Percentiles rank a stretch among this genome's conserved stretches.
Evolutionary conservation across 2,888 invertebrate genomes (phyloP).

Genomic region (Mongoloraphidia duomilia): DNA sequence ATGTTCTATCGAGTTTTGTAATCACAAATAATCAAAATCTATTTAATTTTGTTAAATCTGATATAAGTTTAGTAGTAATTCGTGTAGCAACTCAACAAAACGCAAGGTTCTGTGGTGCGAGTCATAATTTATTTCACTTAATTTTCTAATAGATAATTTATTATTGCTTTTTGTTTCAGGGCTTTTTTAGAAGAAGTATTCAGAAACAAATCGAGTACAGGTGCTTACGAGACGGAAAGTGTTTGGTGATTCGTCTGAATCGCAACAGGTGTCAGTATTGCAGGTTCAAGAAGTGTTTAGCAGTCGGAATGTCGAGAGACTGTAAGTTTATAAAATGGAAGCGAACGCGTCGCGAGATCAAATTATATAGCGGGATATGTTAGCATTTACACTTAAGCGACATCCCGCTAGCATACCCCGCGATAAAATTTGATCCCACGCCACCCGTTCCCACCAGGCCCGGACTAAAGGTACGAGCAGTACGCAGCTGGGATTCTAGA

Average conservation of each 20-base stretch:
- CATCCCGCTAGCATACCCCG: not conserved
- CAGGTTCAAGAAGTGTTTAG: conserved; percentile 91
- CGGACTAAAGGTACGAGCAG: too few relatives aligned
- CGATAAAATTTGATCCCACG: not conserved
- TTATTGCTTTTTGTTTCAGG: conserved; percentile 41
- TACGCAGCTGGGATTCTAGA: too few relatives aligned
- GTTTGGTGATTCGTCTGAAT: conserved; percentile 83
- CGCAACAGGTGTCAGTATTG: conserved; percentile 93
- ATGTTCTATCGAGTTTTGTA: too few relatives aligned
- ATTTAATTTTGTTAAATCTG: too few relatives aligned
- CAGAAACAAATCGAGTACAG: conserved; percentile 95
- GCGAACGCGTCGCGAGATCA: too few relatives aligned
- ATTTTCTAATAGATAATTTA: not conserved
- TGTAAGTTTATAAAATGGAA: conserved; percentile 80
- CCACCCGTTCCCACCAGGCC: not conserved
- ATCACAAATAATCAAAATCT: too few relatives aligned
- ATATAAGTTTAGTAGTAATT: too few relatives aligned
- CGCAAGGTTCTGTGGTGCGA: too few relatives aligned
- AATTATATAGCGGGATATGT: too few relatives aligned
- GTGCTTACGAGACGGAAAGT: conserved; percentile 86
- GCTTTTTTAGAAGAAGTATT: conserved; percentile 89
- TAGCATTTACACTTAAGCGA: too few relatives aligned
- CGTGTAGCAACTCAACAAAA: too few relatives aligned
- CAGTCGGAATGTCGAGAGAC: conserved; percentile 93
- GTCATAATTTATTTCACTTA: too few relatives aligned